Conservation (phyloP, 2,888 invertebrate species). For the Arge pagana region DNA sequence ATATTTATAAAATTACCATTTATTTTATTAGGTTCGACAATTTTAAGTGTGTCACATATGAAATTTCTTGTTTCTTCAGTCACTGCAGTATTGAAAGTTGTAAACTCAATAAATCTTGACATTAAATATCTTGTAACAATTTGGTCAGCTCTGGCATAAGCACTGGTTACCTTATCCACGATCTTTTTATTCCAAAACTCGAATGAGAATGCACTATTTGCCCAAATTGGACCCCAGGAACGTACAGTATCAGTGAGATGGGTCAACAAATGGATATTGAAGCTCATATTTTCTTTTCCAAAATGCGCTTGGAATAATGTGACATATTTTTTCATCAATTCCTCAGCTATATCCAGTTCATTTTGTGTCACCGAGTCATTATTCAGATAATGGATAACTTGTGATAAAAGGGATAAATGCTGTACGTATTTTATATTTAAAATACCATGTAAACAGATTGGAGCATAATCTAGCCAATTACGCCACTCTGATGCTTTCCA, state of each 20-base stretch:
- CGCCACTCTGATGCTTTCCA: slow-evolving; percentile 23
- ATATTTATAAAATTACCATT: too few relatives aligned
- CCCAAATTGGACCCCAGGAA: slow-evolving; percentile 34
- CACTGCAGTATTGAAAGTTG: background rate
- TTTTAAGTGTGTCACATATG: too few relatives aligned
- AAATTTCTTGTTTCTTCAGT: too few relatives aligned
- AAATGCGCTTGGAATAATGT: background rate
- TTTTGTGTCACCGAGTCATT: slow-evolving; percentile 11
- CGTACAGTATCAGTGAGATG: slow-evolving; percentile 30
- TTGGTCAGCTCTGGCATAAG: background rate
- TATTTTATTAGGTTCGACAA: too few relatives aligned
- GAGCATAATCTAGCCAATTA: slow-evolving; percentile 14
- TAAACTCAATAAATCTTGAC: background rate
- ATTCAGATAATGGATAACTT: slow-evolving; percentile 13
- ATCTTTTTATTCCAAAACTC: slow-evolving; percentile 29
- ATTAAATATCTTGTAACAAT: background rate
- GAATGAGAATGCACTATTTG: slow-evolving; percentile 28
- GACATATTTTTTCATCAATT: slow-evolving; percentile 4
- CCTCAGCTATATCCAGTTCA: background rate
- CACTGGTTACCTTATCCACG: background rate
- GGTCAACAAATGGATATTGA: slow-evolving; percentile 30
- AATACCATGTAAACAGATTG: slow-evolving; percentile 8
- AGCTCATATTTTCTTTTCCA: slow-evolving; percentile 26
- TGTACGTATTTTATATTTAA: slow-evolving; percentile 2
- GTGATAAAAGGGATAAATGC: slow-evolving; percentile 4